Evolutionary conservation across 2,888 invertebrate species (phyloP), one percentile per base, ranked within the genome.

Genomic region (Aspidapion aeneum): DNA sequence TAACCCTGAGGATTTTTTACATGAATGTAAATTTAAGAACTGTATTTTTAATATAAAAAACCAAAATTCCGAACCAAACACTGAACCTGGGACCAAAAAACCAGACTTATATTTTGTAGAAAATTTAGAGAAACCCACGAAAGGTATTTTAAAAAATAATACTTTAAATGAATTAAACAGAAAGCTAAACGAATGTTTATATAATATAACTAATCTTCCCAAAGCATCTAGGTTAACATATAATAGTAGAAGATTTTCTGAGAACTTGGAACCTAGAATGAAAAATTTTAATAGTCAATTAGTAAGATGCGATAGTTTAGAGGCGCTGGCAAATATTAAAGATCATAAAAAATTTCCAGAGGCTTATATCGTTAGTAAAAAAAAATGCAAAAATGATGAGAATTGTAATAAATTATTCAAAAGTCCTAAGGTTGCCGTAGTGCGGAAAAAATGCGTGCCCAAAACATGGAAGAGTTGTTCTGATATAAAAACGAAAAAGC

Each of bases 181-280:
- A 21, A 64, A 66, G 21, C 62, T 66, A 55, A 69, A 71, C 54
- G 70, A 74, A 63, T 70, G 70, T 70, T 70, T 73, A 58, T 74
- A 69, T 60, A 74, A 74, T 58, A 69, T 71, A 60, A 70, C 69
- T 3, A 73, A 73, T 66, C 55, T 71, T 57, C 71, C 71, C 57
- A 73, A 71, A 62, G 69, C 68, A 65, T 72, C 73, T 63, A 75
- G 73, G 61, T 63, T 70, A 55, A 69, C 71, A 55, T 64, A 68
- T 57, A 66, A 59, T n/a, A 78, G 77, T 63, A 79, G 80, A 65
- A 74, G 84, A 2, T 83, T 83, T 70, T 82, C 81, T 69, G 85
- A 86, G 75, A 82, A 85, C 52, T 74, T 82, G 9, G 63, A 68
- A 61, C 79, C 82, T 56, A 80, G 79, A 61, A 67, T 65, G 21